Evolutionary conservation across 2,888 invertebrate genomes (phyloP), one percentile per base, ranked within the genome.

Genomic region (Brachylomia viminalis): DNA sequence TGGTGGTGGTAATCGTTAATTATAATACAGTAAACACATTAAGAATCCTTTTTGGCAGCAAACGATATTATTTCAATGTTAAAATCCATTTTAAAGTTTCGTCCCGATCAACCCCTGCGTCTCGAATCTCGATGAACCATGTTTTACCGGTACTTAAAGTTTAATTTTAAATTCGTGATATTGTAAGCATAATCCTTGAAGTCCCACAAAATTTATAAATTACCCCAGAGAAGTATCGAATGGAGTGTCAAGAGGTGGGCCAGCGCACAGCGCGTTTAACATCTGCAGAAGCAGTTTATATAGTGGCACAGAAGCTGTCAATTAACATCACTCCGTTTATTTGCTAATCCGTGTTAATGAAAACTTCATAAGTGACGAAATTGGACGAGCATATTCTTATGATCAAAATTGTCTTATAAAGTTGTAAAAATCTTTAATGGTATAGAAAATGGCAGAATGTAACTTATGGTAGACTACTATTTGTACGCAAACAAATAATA

Each of bases 101-200:
- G n/a, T n/a, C n/a, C n/a, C n/a, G n/a, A n/a, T n/a, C n/a, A n/a
- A n/a, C n/a, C n/a, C n/a, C n/a, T n/a, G n/a, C n/a, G n/a, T n/a
- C n/a, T n/a, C n/a, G n/a, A n/a, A n/a, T n/a, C n/a, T n/a, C n/a
- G n/a, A n/a, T n/a, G n/a, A n/a, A n/a, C n/a, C n/a, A n/a, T n/a
- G n/a, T n/a, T n/a, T n/a, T n/a, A n/a, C n/a, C n/a, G n/a, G 38
- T 79, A 73, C 42, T 23, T 65, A 74, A 69, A 58, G 13, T 76
- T 72, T 66, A 75, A 45, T 75, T 68, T 77, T 72, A 13, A 13
- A 70, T 81, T 70, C 47, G 47, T 79, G 71, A 77, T 68, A 73
- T 64, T 83, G 10, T 64, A 49, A 65, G 45, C 1, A 54, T 69
- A 23, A 67, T 54, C 33, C 20, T 23, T 30, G 13, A 72, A 38